Conservation (phyloP, 2,888 invertebrate genomes). For the Timema podura region DNA sequence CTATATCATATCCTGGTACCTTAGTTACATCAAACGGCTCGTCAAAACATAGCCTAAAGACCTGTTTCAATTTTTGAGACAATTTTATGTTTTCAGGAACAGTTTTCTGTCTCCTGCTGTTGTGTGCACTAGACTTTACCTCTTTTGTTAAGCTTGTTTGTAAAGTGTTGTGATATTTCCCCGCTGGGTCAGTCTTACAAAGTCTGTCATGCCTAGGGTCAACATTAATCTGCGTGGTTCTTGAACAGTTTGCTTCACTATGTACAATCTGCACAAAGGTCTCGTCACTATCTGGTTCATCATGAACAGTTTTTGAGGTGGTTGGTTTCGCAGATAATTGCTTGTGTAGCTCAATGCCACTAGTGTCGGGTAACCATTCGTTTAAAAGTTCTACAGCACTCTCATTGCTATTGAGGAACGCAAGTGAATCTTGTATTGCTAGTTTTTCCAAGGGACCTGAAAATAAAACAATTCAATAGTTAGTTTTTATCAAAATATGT, state of each 20-base stretch:
- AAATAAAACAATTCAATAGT: no score
- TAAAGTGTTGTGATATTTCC: no score
- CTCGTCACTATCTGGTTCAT: background rate
- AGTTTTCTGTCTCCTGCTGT: no score
- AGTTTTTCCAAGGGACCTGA: no score
- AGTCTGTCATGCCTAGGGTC: background rate
- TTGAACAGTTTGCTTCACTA: background rate
- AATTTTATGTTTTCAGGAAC: no score
- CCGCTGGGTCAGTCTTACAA: background rate
- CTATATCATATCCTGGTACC: slow-evolving; percentile 52
- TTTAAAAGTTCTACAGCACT: slow-evolving; percentile 3
- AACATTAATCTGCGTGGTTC: background rate
- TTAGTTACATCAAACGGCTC: slow-evolving; percentile 60
- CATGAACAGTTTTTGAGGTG: background rate
- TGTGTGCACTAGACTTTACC: background rate
- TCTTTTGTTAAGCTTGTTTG: no score
- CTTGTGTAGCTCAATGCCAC: background rate
- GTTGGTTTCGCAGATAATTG: background rate
- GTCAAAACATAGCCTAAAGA: slow-evolving; percentile 71
- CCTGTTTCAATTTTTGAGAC: slow-evolving; percentile 55
- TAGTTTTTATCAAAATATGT: no score
- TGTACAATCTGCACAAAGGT: background rate
- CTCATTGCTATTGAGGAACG: background rate
- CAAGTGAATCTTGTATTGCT: background rate
- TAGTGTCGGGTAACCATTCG: background rate